Evolutionary conservation across 1,140 invertebrate genomes (phyloP), one percentile per base, ranked within the genome.

Genomic region (Capitella teleta): DNA sequence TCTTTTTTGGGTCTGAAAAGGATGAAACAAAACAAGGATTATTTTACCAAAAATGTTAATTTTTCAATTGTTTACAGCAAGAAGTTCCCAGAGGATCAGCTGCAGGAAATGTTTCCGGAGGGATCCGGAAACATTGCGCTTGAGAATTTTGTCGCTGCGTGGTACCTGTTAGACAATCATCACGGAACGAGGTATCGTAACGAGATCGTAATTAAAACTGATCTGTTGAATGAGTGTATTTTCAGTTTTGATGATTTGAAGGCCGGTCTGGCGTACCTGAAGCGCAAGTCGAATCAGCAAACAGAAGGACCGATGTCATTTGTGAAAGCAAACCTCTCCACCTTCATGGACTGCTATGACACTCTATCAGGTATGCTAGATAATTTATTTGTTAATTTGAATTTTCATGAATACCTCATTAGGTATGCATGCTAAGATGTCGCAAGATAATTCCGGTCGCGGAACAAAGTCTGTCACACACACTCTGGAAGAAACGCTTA

Each of bases 141-240:
- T 59, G 87, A 93, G 55, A 89, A 93, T 62, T 98, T 98, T 75
- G 84, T 87, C 52, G 84, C 94, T 18, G 82, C 83, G 8, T 95
- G 92, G 89, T 98, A 95, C 74, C 70, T 98, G 38, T 69, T 98
- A 18, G 92, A 98, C 69, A 89, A 96, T 73, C 92, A 98, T 72
- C 84, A 88, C 68, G 81, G 82, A 37, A 65, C 73, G 24, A 64
- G 60, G 65, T 68, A 51, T 52, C 37, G 36, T n/a, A n/a, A n/a
- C n/a, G n/a, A n/a, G n/a, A n/a, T n/a, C n/a, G n/a, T n/a, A n/a
- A n/a, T n/a, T n/a, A n/a, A n/a, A n/a, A n/a, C n/a, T n/a, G n/a
- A n/a, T n/a, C n/a, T n/a, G n/a, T n/a, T n/a, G n/a, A n/a, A n/a
- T n/a, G n/a, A n/a, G n/a, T n/a, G n/a, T n/a, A n/a, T n/a, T n/a